A percentile compares a stretch with the other conserved stretches of the same genome.
These are phyloP conservation scores for Mastomys coucha DNA, from an alignment of 2,113 vertebrate genomes.

Conservation along the genomic window DNA sequence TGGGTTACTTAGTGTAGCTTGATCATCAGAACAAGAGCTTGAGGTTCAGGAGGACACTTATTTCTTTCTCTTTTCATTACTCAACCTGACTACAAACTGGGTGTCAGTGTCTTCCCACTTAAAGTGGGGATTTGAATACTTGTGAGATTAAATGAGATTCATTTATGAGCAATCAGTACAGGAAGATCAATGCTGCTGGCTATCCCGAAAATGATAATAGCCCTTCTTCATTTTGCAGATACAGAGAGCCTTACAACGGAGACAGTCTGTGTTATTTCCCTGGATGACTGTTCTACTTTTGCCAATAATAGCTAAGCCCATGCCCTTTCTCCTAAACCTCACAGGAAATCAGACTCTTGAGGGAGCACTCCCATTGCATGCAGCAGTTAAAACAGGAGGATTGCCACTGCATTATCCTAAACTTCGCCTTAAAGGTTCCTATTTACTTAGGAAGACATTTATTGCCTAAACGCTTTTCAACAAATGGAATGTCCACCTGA, in stretches of 20 bases:
- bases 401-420: not conserved
- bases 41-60: not conserved
- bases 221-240: not conserved
- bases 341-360: not conserved
- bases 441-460: slow-evolving; percentile 39
- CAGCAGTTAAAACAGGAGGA: slow-evolving; percentile 11
- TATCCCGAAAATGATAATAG: slow-evolving; percentile 21
- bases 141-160: slow-evolving; percentile 3
- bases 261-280: not conserved
- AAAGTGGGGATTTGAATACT: slow-evolving; percentile 36
- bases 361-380: not conserved
- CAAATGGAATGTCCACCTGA: not conserved
- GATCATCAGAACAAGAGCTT: not conserved
- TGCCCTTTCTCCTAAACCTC: not conserved
- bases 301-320: not conserved
- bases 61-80: slow-evolving; percentile 2
- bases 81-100: not conserved
- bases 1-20: not conserved
- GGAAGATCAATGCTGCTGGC: not conserved
- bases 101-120: not conserved
- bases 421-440: not conserved
- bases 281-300: not conserved
- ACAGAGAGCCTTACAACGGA: slow-evolving; percentile 29
- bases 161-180: not conserved
- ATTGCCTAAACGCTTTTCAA: slow-evolving; percentile 35